Base-by-base conservation (phyloP, 2,888 invertebrate species). In the Aphidius colemani region DNA sequence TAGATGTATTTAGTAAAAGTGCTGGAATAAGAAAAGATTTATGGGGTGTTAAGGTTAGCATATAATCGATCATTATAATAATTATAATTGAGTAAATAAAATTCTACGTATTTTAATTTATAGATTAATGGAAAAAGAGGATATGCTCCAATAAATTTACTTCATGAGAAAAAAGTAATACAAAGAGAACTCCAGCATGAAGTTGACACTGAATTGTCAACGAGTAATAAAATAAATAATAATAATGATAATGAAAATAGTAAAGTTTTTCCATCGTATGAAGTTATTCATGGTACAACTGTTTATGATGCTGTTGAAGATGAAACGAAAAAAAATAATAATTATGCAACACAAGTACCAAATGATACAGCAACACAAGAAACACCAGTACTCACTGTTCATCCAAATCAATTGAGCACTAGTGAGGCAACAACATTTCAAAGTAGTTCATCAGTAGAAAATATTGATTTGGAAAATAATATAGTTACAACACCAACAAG, bases 271-370 rank as follows among this genome's bases (percentile, higher is more conserved):
- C 70, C 74, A 8, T 65, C 73, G 3, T 75, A 74, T 59, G 84
- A 86, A 68, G 84, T 90, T 40, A 82, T 90, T 69, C 90, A 91
- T 79, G 91, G 90, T 10, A 91, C 91, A 9, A 88, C 87, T 30
- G 83, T 90, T 70, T 65, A 70, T 40, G 64, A 69, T 8, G 55
- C 64, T 9, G 48, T 61, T 7, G 66, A 71, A 45, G 71, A 72
- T 13, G 59, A 63, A 40, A 44, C 65, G 1, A 40, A 43, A 8
- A 64, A 67, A 58, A 64, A 65, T 3, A 61, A 63, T 3, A 72
- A 70, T 68, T 68, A 74, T 51, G 53, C 70, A 18, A 61, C 67
- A 2, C 65, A 66, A 13, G 56, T 65, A 40, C 48, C 62, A 10
- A 46, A 61, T 7, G 49, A 56, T 4, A 30, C 55, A 7, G 59